Percentiles rank a stretch among this genome's conserved stretches.
Conservation (phyloP, 2,797 vertebrate genomes). For the Cuniculus paca region DNA sequence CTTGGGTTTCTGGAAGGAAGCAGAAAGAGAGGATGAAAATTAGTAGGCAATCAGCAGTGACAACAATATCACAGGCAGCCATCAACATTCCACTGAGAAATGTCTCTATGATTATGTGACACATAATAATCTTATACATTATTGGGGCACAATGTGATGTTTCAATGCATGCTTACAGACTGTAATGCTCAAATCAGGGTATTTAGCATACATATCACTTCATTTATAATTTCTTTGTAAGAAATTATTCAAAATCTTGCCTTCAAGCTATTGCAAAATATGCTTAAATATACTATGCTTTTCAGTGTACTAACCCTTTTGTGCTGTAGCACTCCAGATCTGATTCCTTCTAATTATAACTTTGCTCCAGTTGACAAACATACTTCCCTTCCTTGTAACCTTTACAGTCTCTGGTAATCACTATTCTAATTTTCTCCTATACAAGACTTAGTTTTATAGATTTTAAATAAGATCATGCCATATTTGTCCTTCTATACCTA, state of each 20-base stretch:
- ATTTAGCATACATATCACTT: background rate
- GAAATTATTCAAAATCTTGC: background rate
- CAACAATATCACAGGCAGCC: background rate
- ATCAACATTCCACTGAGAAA: background rate
- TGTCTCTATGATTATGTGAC: background rate
- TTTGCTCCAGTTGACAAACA: background rate
- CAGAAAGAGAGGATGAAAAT: background rate
- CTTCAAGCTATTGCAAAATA: background rate
- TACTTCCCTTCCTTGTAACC: rapidly evolving
- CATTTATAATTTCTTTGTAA: background rate
- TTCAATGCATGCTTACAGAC: background rate
- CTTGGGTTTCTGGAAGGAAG: background rate
- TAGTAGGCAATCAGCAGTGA: background rate
- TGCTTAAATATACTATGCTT: background rate
- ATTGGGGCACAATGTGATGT: background rate
- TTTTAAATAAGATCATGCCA: background rate
- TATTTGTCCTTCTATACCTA: background rate
- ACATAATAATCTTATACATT: background rate
- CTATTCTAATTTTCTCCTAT: background rate
- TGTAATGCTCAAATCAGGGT: background rate
- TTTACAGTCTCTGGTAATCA: background rate
- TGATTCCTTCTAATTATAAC: background rate
- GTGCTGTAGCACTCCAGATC: background rate
- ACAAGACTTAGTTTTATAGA: background rate
- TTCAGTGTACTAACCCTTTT: background rate